Base-by-base conservation (phyloP, 2,888 invertebrate genomes). In the Anorthoa munda region DNA sequence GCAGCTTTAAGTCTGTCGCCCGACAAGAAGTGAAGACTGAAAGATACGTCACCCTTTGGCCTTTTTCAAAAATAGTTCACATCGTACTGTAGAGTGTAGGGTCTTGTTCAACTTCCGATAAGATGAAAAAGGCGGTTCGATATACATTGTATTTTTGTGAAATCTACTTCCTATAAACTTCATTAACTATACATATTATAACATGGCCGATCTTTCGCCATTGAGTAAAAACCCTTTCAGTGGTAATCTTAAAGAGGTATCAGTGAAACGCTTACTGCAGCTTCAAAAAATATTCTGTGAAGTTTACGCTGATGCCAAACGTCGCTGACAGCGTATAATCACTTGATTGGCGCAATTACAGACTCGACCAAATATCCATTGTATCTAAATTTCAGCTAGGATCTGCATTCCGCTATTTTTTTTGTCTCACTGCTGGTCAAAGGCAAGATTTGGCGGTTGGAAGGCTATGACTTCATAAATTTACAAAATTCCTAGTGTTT, bases 81-180 rank as follows among this genome's bases (percentile, higher is more conserved):
- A 39, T 39, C 39, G 31, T 31, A 31, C 7, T 26, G 26, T 26
- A 26, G 26, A 4, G 26, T 26, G 26, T 26, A 26, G 26, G 26
- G 26, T 26, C 26, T 26, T 26, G 26, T 26, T 26, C 26, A 26
- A 26, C 26, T 26, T 31, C 31, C 31, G 31, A 31, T 31, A 31
- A 31, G 21, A 17, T 23, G 48, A 18, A 46, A 4, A 13, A 55
- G 26, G n/a, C 12, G 46, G 21, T 21, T 18, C n/a, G 31, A 17
- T 21, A 23, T 17, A 48, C n/a, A 76, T 77, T 66, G 13, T n/a
- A 26, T 77, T 39, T 76, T 26, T 12, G 13, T 13, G 11, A 7
- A 31, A 13, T 13, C 13, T 50, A 18, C 17, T 58, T 51, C 18
- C 21, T 11, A 3, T 51, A 50, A 50, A n/a, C 4, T 15, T 26